These are phyloP conservation scores for Glyphotaelius pellucidus DNA, from an alignment of 2,888 invertebrate species.

Conservation along the genomic window DNA sequence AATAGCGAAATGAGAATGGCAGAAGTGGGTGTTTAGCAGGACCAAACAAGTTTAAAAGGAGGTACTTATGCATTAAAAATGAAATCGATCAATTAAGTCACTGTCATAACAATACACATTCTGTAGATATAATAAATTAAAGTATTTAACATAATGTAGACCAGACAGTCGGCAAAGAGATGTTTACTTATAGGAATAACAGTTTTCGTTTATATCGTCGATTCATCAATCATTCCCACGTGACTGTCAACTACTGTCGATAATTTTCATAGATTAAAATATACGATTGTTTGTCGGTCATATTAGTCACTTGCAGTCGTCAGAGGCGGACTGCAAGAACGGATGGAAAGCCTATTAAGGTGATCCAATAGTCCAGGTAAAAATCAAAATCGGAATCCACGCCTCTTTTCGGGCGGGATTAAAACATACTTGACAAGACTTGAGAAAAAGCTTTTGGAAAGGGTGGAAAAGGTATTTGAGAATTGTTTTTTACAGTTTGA, in stretches of 20 bases:
- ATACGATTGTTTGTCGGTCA: background rate
- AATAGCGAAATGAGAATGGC: background rate
- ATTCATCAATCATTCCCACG: background rate
- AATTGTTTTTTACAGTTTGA: no score
- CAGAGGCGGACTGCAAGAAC: background rate
- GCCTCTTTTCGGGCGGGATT: no score
- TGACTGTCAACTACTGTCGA: background rate
- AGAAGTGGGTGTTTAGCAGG: background rate
- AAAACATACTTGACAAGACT: no score
- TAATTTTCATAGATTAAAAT: background rate
- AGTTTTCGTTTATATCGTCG: background rate
- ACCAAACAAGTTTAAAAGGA: background rate
- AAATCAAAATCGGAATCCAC: no score
- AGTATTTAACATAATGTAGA: background rate
- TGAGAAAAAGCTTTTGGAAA: no score
- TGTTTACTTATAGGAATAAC: background rate
- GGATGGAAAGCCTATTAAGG: background rate
- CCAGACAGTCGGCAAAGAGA: background rate
- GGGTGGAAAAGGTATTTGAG: no score
- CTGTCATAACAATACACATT: background rate
- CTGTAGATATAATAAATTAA: background rate
- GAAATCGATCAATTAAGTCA: background rate
- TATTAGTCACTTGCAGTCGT: background rate
- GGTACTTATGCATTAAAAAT: background rate
- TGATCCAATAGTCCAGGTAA: no score